These are phyloP conservation scores for Epinephelus fuscoguttatus DNA, from an alignment of 2,113 vertebrate species.

Conservation along the genomic window DNA sequence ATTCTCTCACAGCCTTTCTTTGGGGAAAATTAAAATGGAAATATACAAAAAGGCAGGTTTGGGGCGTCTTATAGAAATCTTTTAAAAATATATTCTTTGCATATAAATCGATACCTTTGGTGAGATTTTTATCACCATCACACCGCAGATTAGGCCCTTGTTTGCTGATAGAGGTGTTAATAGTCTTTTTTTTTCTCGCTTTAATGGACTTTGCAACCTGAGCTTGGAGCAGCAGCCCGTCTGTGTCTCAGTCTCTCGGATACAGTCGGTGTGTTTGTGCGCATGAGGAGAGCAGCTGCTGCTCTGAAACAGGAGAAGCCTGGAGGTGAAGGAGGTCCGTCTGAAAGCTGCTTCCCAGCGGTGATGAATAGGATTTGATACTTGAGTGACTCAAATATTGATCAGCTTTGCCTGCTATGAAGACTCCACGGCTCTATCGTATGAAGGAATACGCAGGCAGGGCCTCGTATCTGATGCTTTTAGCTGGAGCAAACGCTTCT, in stretches of 20 bases:
- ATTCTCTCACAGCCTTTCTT: conserved; percentile 69
- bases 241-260: no score
- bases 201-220: conserved; percentile 49
- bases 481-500: neutral
- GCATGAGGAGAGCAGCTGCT: conserved; percentile 60
- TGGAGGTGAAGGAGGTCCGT: conserved; percentile 69
- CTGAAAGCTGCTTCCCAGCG: conserved; percentile 68
- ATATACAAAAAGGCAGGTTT: neutral
- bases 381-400: conserved; percentile 74
- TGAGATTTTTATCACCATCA: neutral
- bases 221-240: conserved; percentile 18
- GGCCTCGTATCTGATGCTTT: neutral
- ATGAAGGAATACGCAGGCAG: neutral
- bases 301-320: conserved; percentile 75
- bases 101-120: neutral
- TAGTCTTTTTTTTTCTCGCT: conserved; percentile 7
- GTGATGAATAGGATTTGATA: conserved; percentile 77
- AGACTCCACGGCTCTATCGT: conserved; percentile 46
- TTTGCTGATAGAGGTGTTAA: conserved; percentile 47
- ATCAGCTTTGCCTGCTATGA: conserved; percentile 54
- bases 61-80: neutral
- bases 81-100: neutral
- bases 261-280: neutral
- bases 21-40: neutral
- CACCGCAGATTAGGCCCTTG: neutral